Evolutionary conservation across 2,797 vertebrate genomes (phyloP).

Genomic region (Sparus aurata): DNA sequence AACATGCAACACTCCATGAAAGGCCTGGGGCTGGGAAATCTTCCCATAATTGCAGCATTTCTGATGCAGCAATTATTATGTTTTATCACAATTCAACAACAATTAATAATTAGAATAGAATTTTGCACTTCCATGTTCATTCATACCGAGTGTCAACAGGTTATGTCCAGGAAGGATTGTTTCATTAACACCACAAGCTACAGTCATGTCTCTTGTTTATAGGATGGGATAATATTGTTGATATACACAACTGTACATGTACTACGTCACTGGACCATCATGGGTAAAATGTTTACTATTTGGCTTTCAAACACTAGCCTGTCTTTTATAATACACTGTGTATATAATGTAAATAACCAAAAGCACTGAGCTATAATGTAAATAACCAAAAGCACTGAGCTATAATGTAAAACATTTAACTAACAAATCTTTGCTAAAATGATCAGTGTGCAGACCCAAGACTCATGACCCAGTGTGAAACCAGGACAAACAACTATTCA

Average conservation of each 20-base stretch:
- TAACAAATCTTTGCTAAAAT: neutral
- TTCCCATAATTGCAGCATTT: neutral
- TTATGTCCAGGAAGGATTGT: neutral
- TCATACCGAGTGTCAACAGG: neutral
- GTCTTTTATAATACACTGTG: neutral
- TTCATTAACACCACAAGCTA: conserved; percentile 11
- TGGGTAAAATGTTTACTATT: neutral
- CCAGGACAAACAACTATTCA: conserved; percentile 27
- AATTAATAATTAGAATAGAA: neutral
- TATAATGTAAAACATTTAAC: neutral
- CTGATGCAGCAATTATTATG: neutral
- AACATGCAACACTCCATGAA: neutral
- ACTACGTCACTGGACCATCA: neutral
- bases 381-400: too few species aligned
- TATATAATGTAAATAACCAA: neutral
- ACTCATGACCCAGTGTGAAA: conserved; percentile 10
- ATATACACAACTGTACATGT: conserved; percentile 13
- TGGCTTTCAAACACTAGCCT: neutral
- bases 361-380: neutral
- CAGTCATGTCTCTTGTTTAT: conserved; percentile 5
- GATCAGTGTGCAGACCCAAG: conserved; percentile 13
- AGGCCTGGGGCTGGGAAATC: neutral
- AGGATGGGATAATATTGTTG: neutral
- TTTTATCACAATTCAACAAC: too few species aligned
- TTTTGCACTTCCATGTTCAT: neutral